phyloP scores from a whole-genome alignment of 2,113 vertebrate genomes.

The Gallinago undulata region DNA sequence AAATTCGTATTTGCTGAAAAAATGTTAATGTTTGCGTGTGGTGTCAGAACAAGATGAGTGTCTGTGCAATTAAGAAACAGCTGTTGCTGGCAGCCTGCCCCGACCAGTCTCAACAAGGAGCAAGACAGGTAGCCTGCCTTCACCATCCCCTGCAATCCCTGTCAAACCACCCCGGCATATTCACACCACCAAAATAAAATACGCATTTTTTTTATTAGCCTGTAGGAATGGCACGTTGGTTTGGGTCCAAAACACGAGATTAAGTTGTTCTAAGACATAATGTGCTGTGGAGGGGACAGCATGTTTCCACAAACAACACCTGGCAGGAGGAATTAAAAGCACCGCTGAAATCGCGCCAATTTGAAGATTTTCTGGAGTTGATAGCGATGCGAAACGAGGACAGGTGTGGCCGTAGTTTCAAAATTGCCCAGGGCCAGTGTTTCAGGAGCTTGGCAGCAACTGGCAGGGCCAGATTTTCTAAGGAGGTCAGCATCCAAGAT shows the following conservation, averaged over 20 bases:
- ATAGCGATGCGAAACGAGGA: neutral
- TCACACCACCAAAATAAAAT: neutral
- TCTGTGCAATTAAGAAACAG: slow-evolving; percentile 49
- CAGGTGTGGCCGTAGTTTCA: slow-evolving; percentile 28
- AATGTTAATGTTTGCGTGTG: neutral
- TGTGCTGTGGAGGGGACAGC: neutral
- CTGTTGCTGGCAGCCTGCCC: slow-evolving; percentile 27
- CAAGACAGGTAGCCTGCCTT: slow-evolving; percentile 31
- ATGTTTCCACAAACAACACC: slow-evolving; percentile 50
- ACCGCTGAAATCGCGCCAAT: slow-evolving; percentile 3
- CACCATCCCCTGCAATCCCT: neutral
- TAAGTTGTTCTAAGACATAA: neutral
- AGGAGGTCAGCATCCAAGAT: slow-evolving; percentile 23
- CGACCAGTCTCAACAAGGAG: neutral
- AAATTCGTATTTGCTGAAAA: slow-evolving; percentile 4
- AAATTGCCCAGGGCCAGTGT: neutral
- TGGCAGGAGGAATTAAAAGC: slow-evolving; percentile 45
- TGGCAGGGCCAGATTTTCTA: slow-evolving; percentile 11
- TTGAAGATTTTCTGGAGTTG: neutral
- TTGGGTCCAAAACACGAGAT: neutral
- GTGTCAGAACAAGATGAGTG: slow-evolving; percentile 56
- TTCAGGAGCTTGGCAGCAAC: slow-evolving; percentile 26
- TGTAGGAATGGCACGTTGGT: neutral
- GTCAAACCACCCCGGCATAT: neutral
- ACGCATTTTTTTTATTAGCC: neutral